Evolutionary conservation across 1,140 invertebrate genomes (phyloP).

Genomic region (Coptotermes formosanus): DNA sequence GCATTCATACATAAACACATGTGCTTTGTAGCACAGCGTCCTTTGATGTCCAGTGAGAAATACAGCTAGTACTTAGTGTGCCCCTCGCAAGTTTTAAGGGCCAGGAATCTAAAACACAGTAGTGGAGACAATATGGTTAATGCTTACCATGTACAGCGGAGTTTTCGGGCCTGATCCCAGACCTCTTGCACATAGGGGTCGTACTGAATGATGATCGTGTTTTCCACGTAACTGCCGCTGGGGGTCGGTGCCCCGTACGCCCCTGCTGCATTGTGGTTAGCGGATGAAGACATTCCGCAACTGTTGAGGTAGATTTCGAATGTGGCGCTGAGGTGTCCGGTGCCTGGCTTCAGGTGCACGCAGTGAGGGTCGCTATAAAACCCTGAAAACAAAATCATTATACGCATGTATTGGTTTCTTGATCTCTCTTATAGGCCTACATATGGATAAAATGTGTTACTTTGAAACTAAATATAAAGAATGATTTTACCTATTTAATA

Average conservation of each 20-base stretch:
- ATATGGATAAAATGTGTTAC: too few species aligned
- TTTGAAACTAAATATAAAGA: too few species aligned
- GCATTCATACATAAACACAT: too few species aligned
- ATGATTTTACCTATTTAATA: too few species aligned
- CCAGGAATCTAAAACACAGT: not conserved
- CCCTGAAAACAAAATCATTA: too few species aligned
- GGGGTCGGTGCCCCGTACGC: constrained; percentile 68
- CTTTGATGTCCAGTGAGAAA: too few species aligned
- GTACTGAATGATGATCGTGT: constrained; percentile 93
- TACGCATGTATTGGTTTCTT: too few species aligned
- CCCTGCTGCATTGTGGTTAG: constrained; percentile 76
- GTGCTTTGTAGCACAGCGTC: too few species aligned
- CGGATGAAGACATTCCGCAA: constrained; percentile 86
- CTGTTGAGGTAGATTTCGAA: constrained; percentile 90
- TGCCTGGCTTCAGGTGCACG: constrained; percentile 85
- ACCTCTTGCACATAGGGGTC: constrained; percentile 93
- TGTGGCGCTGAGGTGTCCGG: constrained; percentile 83
- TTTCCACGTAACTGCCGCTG: constrained; percentile 89
- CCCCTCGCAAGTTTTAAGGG: too few species aligned
- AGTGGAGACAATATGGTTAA: not conserved
- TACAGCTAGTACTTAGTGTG: too few species aligned
- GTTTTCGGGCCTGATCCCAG: constrained; percentile 71
- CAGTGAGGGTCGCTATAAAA: constrained; percentile 89
- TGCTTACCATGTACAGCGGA: constrained; percentile 78
- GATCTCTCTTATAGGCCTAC: too few species aligned